Conservation (phyloP, 2,113 vertebrate genomes). For the Phalacrocorax aristotelis region DNA sequence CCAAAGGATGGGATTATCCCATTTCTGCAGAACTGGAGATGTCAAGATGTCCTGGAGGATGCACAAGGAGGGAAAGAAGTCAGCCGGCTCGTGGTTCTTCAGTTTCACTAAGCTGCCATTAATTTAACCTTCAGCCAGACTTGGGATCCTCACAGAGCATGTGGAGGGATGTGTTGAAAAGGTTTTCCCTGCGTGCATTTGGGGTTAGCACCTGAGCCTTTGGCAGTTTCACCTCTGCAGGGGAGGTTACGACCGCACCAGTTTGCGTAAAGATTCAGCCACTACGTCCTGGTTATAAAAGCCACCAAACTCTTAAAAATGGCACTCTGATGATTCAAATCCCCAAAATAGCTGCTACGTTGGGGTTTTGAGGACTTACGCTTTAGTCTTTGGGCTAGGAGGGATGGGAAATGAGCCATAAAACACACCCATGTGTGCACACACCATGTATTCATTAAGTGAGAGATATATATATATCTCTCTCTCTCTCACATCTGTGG, state of each 20-base stretch:
- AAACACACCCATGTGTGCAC: rapidly evolving
- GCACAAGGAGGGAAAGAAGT: neutral
- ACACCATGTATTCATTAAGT: neutral
- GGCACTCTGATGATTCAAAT: neutral
- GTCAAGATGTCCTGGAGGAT: neutral
- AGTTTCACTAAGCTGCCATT: neutral
- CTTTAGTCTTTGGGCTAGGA: neutral
- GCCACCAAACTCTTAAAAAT: neutral
- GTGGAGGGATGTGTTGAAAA: neutral
- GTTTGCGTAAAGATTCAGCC: neutral
- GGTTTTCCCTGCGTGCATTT: neutral
- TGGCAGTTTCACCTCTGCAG: rapidly evolving
- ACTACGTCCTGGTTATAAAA: neutral
- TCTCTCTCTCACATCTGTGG: neutral
- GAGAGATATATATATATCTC: rapidly evolving
- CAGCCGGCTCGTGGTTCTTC: rapidly evolving
- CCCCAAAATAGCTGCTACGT: neutral
- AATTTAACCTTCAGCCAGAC: neutral
- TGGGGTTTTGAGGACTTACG: neutral
- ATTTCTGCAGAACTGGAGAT: neutral
- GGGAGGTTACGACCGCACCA: neutral
- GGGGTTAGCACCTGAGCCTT: neutral
- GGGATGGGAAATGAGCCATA: neutral
- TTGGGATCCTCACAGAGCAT: neutral
- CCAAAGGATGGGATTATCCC: neutral